These are phyloP conservation scores for Diploscapter pachys DNA, from an alignment of 1,140 invertebrate genomes.

Conservation along the genomic window DNA sequence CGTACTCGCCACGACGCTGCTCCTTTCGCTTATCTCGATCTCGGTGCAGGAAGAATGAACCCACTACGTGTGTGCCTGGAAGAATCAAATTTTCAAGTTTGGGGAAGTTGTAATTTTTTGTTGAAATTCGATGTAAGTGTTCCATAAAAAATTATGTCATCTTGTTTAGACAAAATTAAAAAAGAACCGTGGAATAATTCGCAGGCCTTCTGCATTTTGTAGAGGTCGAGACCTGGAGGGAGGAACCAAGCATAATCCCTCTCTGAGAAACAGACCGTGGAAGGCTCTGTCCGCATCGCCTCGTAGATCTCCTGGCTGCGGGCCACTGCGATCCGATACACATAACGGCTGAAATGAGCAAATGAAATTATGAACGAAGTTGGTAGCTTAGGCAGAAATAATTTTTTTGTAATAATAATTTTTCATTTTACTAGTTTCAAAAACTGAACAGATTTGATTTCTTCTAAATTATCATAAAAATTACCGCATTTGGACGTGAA, in stretches of 20 bases:
- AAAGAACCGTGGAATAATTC: constrained; percentile 27
- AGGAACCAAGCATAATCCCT: constrained; percentile 43
- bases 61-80: constrained; percentile 41
- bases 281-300: too few species aligned
- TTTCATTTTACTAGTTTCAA: too few species aligned
- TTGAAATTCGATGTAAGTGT: too few species aligned
- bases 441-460: too few species aligned
- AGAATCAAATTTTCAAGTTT: not conserved
- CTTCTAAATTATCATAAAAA: too few species aligned
- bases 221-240: constrained; percentile 37
- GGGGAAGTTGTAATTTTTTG: not conserved
- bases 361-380: too few species aligned
- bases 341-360: too few species aligned
- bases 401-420: too few species aligned
- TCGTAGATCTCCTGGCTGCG: too few species aligned
- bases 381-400: too few species aligned
- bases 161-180: not conserved
- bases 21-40: constrained; percentile 31
- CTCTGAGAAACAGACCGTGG: constrained; percentile 16
- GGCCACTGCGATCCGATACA: too few species aligned
- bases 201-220: constrained; percentile 30
- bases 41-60: constrained; percentile 46
- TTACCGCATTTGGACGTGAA: too few species aligned
- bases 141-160: not conserved
- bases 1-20: not conserved